Evolutionary conservation across 2,888 invertebrate genomes (phyloP), one percentile per base, ranked within the genome.

Genomic region (Xestia rhomboidea): DNA sequence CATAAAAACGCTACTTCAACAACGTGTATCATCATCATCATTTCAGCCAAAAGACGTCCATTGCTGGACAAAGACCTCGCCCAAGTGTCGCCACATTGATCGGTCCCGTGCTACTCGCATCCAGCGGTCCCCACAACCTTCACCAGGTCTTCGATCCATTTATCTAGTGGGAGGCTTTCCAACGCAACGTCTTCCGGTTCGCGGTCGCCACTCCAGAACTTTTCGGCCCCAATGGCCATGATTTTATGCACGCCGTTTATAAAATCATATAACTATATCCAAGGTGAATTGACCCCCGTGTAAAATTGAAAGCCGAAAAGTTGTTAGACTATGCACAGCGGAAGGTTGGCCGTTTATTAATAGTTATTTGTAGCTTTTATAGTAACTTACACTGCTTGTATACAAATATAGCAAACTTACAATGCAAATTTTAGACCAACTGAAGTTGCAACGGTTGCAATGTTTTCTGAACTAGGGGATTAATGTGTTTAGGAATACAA

Each of bases 391-490:
- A 62, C 21, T 21, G 30, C 21, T 18, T 77, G 60, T 68, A 62
- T 51, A 38, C 24, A 34, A 66, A 63, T 49, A 66, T 41, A 73
- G 62, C 73, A 64, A 85, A 82, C 71, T 79, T 77, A 27, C 62
- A 57, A 38, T 49, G n/a, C 77, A 81, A 84, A 84, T 86, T 86
- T 79, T 86, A 57, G 75, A 38, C 54, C 18, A 69, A 68, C 64
- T 63, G 38, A 77, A 76, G 46, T 66, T 79, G 51, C 71, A 76
- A 77, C 60, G 49, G 30, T 73, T 63, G 73, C 57, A 62, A 75
- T 81, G 69, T 83, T 86, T 80, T 71, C 54, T 34, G 54, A 79
- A 69, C 63, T 60, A 27, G 2, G 30, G 18, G 60, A 62, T 41
- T 81, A 67, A 54, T 64, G 10, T 68, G 30, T 41, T 72, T 83